These are phyloP conservation scores for Clytia hemisphaerica DNA, from an alignment of 30 jellyfish, hydroid and myxozoan genomes.

Conservation along the genomic window DNA sequence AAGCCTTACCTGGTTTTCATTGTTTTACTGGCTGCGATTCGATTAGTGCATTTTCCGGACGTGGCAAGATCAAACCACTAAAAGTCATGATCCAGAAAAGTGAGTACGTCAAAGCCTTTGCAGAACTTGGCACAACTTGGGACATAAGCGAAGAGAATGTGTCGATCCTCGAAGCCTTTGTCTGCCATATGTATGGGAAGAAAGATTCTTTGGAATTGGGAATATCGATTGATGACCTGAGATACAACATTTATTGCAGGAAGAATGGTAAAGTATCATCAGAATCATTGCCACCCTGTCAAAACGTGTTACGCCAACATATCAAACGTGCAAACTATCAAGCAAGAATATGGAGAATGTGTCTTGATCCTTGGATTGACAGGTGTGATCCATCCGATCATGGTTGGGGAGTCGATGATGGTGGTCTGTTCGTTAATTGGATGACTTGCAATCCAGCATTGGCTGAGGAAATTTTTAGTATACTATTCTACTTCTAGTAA, in stretches of 20 bases:
- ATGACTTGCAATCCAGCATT: constrained; percentile 45
- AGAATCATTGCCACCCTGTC: constrained; percentile 40
- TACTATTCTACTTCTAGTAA: too few relatives aligned
- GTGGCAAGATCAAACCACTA: not conserved
- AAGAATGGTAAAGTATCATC: constrained; percentile 28
- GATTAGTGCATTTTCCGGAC: not conserved
- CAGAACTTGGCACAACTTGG: not conserved
- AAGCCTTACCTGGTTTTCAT: not conserved
- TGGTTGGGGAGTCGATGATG: constrained; percentile 27
- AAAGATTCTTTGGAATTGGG: not conserved
- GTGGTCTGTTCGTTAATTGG: constrained; percentile 27
- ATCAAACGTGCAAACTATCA: constrained; percentile 39
- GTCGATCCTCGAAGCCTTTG: not conserved
- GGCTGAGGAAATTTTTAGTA: too few relatives aligned
- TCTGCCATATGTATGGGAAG: constrained; percentile 21
- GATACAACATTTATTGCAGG: constrained; percentile 47
- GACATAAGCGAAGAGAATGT: not conserved
- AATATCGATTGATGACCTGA: constrained; percentile 35
- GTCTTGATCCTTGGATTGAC: constrained; percentile 7
- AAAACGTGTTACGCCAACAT: constrained; percentile 31
- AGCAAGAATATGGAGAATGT: constrained; percentile 34
- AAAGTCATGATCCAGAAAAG: not conserved
- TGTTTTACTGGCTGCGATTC: not conserved
- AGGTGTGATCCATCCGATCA: constrained; percentile 7
- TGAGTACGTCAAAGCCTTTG: not conserved